Percentiles rank a stretch among this genome's conserved stretches.
phyloP scores from a whole-genome alignment of 2,888 invertebrate genomes.

The Drosophila quasianomalipes region DNA sequence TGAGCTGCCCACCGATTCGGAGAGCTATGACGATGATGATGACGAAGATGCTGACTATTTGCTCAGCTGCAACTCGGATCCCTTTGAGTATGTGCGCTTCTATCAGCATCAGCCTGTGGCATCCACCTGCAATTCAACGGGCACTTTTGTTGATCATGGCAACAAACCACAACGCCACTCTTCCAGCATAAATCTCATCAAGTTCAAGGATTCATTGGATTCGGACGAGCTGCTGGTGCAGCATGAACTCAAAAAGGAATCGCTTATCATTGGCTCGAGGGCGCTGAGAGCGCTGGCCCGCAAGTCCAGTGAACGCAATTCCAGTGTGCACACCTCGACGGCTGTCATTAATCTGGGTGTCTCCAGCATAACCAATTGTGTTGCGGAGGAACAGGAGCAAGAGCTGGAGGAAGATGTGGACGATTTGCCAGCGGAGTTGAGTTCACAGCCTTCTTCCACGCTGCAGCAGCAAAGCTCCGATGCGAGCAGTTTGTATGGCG shows the following conservation, averaged over 20 bases:
- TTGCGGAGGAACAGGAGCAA: constrained; percentile 49
- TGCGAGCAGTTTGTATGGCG: constrained; percentile 82
- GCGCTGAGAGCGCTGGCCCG: constrained; percentile 81
- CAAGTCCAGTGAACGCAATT: constrained; percentile 78
- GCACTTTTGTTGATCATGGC: constrained; percentile 87
- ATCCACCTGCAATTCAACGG: constrained; percentile 81
- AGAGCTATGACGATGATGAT: constrained; percentile 85
- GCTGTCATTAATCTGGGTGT: constrained; percentile 85
- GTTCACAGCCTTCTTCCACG: constrained; percentile 21
- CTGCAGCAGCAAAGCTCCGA: constrained; percentile 87
- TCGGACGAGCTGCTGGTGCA: constrained; percentile 44
- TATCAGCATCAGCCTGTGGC: constrained; percentile 86
- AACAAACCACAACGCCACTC: constrained; percentile 61
- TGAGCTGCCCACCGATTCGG: constrained; percentile 85
- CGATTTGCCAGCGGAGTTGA: background rate
- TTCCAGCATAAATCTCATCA: constrained; percentile 83
- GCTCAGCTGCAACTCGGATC: constrained; percentile 87
- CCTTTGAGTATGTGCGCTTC: constrained; percentile 89
- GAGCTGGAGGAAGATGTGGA: constrained; percentile 6
- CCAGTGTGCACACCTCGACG: constrained; percentile 86
- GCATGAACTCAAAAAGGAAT: constrained; percentile 80
- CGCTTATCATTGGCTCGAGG: constrained; percentile 84
- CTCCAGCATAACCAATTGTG: constrained; percentile 60
- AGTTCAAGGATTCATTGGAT: constrained; percentile 73
- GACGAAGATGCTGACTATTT: constrained; percentile 63